Evolutionary conservation across 2,113 vertebrate genomes (phyloP).

Genomic region (Gobius niger): DNA sequence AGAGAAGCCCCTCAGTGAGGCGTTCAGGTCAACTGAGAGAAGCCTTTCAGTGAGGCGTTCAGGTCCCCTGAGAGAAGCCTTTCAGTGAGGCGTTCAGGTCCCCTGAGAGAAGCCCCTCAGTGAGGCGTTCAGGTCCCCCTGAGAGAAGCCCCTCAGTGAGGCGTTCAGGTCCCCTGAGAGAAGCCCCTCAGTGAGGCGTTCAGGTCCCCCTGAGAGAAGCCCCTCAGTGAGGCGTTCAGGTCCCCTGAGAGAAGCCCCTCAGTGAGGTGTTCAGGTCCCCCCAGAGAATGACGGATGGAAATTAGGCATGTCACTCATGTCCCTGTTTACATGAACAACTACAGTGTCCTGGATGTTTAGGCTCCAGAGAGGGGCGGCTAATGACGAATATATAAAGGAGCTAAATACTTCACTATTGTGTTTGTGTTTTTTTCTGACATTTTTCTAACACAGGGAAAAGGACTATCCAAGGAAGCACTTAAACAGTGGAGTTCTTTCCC

Average conservation of each 20-base stretch:
- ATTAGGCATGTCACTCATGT: too few species aligned
- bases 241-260: background rate
- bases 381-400: too few species aligned
- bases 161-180: background rate
- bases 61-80: background rate
- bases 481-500: too few species aligned
- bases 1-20: background rate
- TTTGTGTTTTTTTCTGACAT: too few species aligned
- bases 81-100: background rate
- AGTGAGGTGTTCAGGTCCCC: background rate
- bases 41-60: background rate
- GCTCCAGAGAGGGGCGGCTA: too few species aligned
- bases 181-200: background rate
- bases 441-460: too few species aligned
- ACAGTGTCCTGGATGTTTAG: too few species aligned
- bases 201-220: background rate
- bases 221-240: background rate
- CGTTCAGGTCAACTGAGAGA: background rate
- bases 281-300: too few species aligned
- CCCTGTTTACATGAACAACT: too few species aligned
- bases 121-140: background rate
- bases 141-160: background rate
- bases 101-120: background rate
- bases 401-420: too few species aligned
- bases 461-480: too few species aligned